Conservation (phyloP, 2,888 invertebrate genomes). For the Chironomus tentans region DNA sequence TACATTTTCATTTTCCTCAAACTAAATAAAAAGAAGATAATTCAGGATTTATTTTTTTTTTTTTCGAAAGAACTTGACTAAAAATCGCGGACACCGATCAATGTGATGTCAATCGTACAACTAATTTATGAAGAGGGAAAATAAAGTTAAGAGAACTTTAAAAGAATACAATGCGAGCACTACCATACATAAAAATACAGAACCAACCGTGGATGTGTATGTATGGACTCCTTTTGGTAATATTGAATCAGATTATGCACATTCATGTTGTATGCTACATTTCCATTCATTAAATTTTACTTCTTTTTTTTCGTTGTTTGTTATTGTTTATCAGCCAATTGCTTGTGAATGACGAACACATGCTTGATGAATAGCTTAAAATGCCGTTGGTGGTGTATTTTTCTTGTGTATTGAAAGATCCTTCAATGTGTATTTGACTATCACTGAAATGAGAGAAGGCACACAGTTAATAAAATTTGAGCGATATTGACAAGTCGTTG, state of each 20-base stretch:
- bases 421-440: not conserved
- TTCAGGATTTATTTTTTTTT: not conserved
- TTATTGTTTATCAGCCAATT: not conserved
- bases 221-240: not conserved
- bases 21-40: not conserved
- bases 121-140: conserved; percentile 16
- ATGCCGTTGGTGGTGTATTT: no score
- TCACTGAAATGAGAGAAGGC: not conserved
- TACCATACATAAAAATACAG: not conserved
- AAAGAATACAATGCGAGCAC: not conserved
- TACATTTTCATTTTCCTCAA: not conserved
- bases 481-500: conserved; percentile 1
- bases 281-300: not conserved
- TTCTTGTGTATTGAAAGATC: not conserved
- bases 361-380: not conserved
- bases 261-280: not conserved
- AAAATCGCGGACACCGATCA: conserved; percentile 7
- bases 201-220: not conserved
- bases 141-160: conserved; percentile 8
- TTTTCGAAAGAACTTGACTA: not conserved
- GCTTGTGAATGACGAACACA: not conserved
- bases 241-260: not conserved
- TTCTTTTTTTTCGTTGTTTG: not conserved
- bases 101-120: conserved; percentile 17
- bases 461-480: not conserved